A percentile compares a stretch with the other conserved stretches of the same genome.
These are phyloP conservation scores for Brenthis hecate DNA, from an alignment of 2,888 invertebrate species.

Conservation along the genomic window DNA sequence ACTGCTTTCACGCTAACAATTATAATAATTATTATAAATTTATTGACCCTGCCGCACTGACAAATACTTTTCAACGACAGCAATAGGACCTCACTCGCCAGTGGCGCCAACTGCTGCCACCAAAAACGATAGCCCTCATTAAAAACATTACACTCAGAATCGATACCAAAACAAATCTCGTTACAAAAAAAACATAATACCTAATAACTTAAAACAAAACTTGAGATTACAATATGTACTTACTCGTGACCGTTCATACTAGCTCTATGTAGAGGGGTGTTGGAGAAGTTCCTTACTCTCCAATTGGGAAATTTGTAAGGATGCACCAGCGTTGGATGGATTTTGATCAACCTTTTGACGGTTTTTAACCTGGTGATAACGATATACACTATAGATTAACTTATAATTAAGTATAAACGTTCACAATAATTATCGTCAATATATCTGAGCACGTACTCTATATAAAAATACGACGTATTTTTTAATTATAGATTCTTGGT, in stretches of 20 bases:
- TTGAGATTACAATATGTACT: slow-evolving; percentile 52
- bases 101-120: too few species aligned
- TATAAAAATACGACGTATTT: neutral
- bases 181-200: neutral
- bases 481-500: neutral
- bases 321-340: slow-evolving; percentile 91
- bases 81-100: too few species aligned
- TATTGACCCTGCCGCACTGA: too few species aligned
- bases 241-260: slow-evolving; percentile 95
- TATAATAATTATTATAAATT: too few species aligned
- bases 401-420: neutral
- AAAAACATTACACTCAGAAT: too few species aligned
- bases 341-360: slow-evolving; percentile 92
- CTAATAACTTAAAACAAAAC: neutral
- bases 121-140: too few species aligned
- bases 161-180: too few species aligned
- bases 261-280: slow-evolving; percentile 96
- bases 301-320: slow-evolving; percentile 80
- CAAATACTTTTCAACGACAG: too few species aligned
- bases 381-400: neutral
- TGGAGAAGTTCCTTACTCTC: slow-evolving; percentile 83
- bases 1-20: too few species aligned
- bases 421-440: neutral
- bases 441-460: neutral
- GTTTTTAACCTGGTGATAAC: slow-evolving; percentile 86